Base-by-base conservation (phyloP, 2,888 invertebrate species). In the Chalcosyrphus nemorum region DNA sequence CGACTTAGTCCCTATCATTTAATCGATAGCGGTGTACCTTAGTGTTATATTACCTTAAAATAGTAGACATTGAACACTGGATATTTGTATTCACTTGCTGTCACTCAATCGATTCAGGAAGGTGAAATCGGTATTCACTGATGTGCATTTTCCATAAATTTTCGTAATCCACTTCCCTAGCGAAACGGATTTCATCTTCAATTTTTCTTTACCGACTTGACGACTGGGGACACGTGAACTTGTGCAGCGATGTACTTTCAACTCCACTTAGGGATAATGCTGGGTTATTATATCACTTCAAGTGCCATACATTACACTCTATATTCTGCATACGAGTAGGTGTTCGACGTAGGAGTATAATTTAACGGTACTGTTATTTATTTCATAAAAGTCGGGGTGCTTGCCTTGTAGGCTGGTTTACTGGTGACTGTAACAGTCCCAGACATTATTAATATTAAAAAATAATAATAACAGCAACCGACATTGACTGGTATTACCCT, bases 141-240 rank as follows among this genome's bases (percentile, higher is more conserved):
- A 27, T 5, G 27, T 27, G 50, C 27, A 50, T 27, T 27, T 27
- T 27, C 24, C 50, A 50, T 13, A 50, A 24, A 50, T 24, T 50
- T 24, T 17, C 27, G 15, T 29, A 52, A 52, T 29, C 27, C 29
- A 29, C 15, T 29, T 52, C 47, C n/a, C 24, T n/a, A 47, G 21
- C 47, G 47, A 47, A 47, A 47, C 24, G n/a, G 47, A n/a, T 47
- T 47, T 47, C 47, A 24, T n/a, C 29, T 52, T 52, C 52, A 52
- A 52, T 52, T 29, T 52, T 29, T 52, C 52, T 29, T 29, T 27
- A 52, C 27, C 9, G 9, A 29, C 15, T 52, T 52, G 52, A 15
- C 7, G 52, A 15, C 15, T 27, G 15, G 15, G 29, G 7, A 29
- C 13, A 52, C 27, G 47, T 47, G 47, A 47, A 19, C 47, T 47